Evolutionary conservation across 1,140 invertebrate species (phyloP).

Genomic region (Eumaeus atala): DNA sequence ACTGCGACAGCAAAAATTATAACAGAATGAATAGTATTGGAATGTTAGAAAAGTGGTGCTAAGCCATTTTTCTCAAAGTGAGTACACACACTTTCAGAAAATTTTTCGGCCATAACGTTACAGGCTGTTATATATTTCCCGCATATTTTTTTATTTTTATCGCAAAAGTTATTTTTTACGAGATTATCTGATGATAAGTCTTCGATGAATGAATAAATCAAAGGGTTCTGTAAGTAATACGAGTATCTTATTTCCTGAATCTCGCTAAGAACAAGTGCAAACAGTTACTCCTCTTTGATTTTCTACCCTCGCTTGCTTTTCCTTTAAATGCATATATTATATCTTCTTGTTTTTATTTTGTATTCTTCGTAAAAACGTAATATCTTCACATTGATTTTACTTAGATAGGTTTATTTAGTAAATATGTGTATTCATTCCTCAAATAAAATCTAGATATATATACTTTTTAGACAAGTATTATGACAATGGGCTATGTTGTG

Average conservation of each 20-base stretch:
- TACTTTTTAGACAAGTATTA: too few species aligned
- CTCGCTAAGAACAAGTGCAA: background rate
- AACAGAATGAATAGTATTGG: too few species aligned
- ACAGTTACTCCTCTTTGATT: background rate
- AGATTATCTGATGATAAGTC: conserved; percentile 1
- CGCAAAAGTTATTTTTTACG: conserved; percentile 8
- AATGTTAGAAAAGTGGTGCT: too few species aligned
- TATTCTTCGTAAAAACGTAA: too few species aligned
- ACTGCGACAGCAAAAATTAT: too few species aligned
- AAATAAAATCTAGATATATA: too few species aligned
- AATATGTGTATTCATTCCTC: too few species aligned
- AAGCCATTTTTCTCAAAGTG: background rate
- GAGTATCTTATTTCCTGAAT: background rate
- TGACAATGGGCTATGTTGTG: too few species aligned
- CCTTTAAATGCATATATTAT: background rate
- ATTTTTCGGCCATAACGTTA: conserved; percentile 6
- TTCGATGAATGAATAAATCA: conserved; percentile 5
- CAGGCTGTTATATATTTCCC: background rate
- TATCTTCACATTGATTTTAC: too few species aligned
- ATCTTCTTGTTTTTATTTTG: too few species aligned
- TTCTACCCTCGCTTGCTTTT: background rate
- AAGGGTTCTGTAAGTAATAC: conserved; percentile 5
- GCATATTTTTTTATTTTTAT: conserved; percentile 3
- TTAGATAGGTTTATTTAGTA: too few species aligned
- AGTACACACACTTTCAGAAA: background rate